A percentile compares a stretch with the other conserved stretches of the same genome.
phyloP scores from a whole-genome alignment of 2,113 vertebrate species.

The Lucifuga dentata region DNA sequence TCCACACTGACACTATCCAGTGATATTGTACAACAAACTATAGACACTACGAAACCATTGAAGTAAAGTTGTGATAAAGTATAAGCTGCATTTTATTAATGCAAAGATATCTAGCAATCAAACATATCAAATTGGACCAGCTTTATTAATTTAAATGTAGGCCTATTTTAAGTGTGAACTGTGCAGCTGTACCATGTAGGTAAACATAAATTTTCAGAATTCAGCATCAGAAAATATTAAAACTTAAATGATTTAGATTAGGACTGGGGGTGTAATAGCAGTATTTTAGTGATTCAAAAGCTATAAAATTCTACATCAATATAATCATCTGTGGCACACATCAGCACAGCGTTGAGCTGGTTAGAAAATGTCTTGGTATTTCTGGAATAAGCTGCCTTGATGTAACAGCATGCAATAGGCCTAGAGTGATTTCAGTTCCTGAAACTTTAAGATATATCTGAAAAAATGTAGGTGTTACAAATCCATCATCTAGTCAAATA shows the following conservation, averaged over 20 bases:
- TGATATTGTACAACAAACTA: too few relatives aligned
- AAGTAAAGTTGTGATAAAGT: neutral
- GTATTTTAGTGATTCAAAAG: neutral
- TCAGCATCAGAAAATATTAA: too few relatives aligned
- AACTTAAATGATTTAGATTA: too few relatives aligned
- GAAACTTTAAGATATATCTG: slow-evolving; percentile 7
- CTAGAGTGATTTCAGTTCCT: slow-evolving; percentile 29
- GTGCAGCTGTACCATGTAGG: too few relatives aligned
- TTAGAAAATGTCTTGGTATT: slow-evolving; percentile 19
- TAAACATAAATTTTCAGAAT: too few relatives aligned
- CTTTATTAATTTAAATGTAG: slow-evolving; percentile 7
- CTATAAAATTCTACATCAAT: slow-evolving; percentile 9
- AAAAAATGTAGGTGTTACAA: slow-evolving; percentile 16
- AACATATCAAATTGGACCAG: slow-evolving; percentile 5
- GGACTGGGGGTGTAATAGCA: too few relatives aligned
- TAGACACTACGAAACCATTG: neutral
- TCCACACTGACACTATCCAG: neutral
- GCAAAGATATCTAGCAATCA: slow-evolving; percentile 10
- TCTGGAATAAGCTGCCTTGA: slow-evolving; percentile 33
- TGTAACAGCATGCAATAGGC: slow-evolving; percentile 47
- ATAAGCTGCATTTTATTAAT: neutral
- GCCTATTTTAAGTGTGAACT: slow-evolving; percentile 19
- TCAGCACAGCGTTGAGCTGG: slow-evolving; percentile 1
- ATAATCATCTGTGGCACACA: slow-evolving; percentile 31
- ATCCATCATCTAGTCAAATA: slow-evolving; percentile 23